A percentile compares a stretch with the other conserved stretches of the same genome.
Conservation (phyloP, 2,113 vertebrate species). For the Aix galericulata region DNA sequence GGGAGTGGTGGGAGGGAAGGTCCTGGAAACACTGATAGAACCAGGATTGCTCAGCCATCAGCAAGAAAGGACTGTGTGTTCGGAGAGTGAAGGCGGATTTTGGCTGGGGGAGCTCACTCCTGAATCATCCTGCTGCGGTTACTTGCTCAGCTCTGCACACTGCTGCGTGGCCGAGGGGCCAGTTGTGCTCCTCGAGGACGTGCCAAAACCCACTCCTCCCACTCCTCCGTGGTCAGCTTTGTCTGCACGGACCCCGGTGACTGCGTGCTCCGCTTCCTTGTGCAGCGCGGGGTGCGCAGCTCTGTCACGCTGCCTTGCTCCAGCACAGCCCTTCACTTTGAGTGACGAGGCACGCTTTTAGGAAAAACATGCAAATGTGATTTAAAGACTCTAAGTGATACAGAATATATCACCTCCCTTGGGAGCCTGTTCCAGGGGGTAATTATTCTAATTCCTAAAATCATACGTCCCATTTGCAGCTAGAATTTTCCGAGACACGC, state of each 20-base stretch:
- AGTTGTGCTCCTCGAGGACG: rapidly evolving
- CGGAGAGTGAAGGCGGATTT: not conserved
- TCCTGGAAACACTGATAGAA: slow-evolving; percentile 60
- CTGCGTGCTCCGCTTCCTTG: not conserved
- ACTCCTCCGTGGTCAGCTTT: not conserved
- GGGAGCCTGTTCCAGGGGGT: slow-evolving; percentile 59
- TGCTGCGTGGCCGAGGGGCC: not conserved
- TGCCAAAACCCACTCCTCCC: not conserved
- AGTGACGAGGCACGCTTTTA: slow-evolving; percentile 11
- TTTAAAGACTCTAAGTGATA: slow-evolving; percentile 64
- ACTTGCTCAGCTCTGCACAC: not conserved
- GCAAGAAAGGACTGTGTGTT: not conserved
- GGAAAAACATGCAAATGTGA: slow-evolving; percentile 62
- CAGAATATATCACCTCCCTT: slow-evolving; percentile 60
- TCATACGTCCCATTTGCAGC: slow-evolving; percentile 51
- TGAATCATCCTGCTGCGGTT: not conserved
- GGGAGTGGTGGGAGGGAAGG: slow-evolving; percentile 59
- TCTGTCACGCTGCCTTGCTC: not conserved
- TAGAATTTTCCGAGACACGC: slow-evolving; percentile 59
- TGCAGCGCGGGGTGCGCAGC: not conserved
- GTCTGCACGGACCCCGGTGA: rapidly evolving
- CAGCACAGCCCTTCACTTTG: not conserved
- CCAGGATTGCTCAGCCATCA: slow-evolving; percentile 68
- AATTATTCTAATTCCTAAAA: slow-evolving; percentile 71
- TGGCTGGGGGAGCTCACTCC: not conserved